Conservation (phyloP, 2,888 invertebrate species). For the Leptogaster cylindrica region DNA sequence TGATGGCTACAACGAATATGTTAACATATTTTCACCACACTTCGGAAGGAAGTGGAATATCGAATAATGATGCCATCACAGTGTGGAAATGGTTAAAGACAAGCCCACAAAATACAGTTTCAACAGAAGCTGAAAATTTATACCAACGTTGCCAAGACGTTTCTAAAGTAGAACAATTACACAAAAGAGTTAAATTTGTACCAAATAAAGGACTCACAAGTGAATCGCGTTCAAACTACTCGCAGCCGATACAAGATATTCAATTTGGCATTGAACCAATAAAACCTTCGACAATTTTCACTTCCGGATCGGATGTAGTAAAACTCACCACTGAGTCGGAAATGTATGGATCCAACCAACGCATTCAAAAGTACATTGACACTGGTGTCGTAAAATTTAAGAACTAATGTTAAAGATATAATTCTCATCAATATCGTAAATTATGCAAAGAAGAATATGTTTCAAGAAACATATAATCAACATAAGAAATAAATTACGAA, state of each 20-base stretch:
- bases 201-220: constrained; percentile 24
- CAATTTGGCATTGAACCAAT: neutral
- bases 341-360: constrained; percentile 48
- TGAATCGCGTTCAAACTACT: constrained; percentile 7
- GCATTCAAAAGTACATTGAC: constrained; percentile 42
- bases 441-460: no score
- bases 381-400: neutral
- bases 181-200: neutral
- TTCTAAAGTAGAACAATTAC: constrained; percentile 5
- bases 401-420: no score
- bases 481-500: no score
- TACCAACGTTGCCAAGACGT: neutral
- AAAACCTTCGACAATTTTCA: neutral
- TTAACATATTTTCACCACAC: constrained; percentile 24
- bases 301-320: neutral
- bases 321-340: constrained; percentile 46
- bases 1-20: constrained; percentile 43
- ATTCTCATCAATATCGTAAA: no score
- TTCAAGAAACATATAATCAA: neutral
- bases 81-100: constrained; percentile 44
- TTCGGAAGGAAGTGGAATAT: constrained; percentile 13
- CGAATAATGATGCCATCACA: constrained; percentile 40
- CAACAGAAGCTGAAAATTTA: neutral
- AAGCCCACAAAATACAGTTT: neutral
- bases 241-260: neutral